phyloP scores from a whole-genome alignment of 2,113 vertebrate genomes.

The Periophthalmus modestus region DNA sequence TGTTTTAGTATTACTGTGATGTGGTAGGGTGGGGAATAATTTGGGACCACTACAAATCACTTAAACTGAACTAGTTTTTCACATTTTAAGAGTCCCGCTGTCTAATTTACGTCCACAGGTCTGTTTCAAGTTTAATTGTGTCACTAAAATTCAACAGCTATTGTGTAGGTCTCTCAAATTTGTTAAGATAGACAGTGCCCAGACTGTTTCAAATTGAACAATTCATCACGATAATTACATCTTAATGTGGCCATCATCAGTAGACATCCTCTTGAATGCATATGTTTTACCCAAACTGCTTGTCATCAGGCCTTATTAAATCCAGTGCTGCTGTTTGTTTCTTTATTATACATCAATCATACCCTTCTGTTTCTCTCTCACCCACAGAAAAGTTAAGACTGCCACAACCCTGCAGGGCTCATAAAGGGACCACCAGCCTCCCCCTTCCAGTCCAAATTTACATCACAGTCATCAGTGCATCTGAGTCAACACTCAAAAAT shows the following conservation, averaged over 20 bases:
- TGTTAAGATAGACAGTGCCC: background rate
- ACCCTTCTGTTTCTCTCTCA: background rate
- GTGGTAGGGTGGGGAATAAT: too few species aligned
- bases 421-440: slow-evolving; percentile 29
- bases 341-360: background rate
- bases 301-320: background rate
- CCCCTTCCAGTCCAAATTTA: background rate
- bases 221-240: background rate
- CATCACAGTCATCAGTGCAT: slow-evolving; percentile 10
- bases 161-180: slow-evolving; percentile 13
- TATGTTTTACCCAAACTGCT: background rate
- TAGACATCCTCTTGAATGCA: background rate
- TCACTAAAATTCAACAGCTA: background rate
- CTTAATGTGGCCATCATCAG: background rate
- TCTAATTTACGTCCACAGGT: slow-evolving; percentile 46
- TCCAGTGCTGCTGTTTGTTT: background rate
- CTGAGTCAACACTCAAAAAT: background rate
- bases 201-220: too few species aligned
- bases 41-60: too few species aligned
- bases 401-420: slow-evolving; percentile 15
- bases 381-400: slow-evolving; percentile 5
- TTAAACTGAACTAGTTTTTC: too few species aligned
- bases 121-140: slow-evolving; percentile 47
- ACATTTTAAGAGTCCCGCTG: slow-evolving; percentile 29
- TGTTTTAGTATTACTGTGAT: too few species aligned